A percentile compares a stretch with the other conserved stretches of the same genome.
Evolutionary conservation across 2,888 invertebrate species (phyloP).

Genomic region (Dermolepida albohirtum): DNA sequence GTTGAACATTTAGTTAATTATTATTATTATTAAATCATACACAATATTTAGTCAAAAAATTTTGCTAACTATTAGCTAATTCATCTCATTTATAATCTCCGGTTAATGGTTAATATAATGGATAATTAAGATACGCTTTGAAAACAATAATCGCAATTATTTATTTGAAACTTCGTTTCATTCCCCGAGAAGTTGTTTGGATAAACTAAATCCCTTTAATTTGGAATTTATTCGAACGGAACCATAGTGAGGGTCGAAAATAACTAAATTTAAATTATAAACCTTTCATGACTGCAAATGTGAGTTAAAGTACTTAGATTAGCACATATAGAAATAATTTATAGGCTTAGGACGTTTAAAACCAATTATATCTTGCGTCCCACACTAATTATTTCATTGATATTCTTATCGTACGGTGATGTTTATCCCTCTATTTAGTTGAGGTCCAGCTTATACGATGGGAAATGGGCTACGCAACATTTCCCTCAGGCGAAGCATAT

Average conservation of each 20-base stretch:
- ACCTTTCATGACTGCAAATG: conserved; percentile 12
- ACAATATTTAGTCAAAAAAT: no score
- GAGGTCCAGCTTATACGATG: conserved; percentile 2
- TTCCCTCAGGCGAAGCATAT: conserved; percentile 13
- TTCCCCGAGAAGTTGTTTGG: no score
- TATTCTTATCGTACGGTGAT: conserved; percentile 28
- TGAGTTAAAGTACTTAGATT: conserved; percentile 22
- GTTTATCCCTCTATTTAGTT: conserved; percentile 31
- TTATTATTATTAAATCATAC: no score
- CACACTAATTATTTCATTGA: conserved; percentile 30
- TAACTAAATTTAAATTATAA: conserved; percentile 33
- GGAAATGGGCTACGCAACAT: conserved; percentile 17
- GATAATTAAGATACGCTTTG: no score
- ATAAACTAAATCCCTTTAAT: no score
- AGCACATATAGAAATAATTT: conserved; percentile 34
- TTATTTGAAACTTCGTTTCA: no score
- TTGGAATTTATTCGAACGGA: no score
- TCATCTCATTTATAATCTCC: no score
- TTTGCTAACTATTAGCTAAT: no score
- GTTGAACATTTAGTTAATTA: no score
- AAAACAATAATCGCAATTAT: no score
- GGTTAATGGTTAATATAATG: no score
- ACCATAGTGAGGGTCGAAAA: conserved; percentile 4
- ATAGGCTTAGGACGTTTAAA: conserved; percentile 26
- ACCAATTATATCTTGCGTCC: conserved; percentile 25